phyloP scores from a whole-genome alignment of 1,140 invertebrate genomes.

The Drosophila pachea region DNA sequence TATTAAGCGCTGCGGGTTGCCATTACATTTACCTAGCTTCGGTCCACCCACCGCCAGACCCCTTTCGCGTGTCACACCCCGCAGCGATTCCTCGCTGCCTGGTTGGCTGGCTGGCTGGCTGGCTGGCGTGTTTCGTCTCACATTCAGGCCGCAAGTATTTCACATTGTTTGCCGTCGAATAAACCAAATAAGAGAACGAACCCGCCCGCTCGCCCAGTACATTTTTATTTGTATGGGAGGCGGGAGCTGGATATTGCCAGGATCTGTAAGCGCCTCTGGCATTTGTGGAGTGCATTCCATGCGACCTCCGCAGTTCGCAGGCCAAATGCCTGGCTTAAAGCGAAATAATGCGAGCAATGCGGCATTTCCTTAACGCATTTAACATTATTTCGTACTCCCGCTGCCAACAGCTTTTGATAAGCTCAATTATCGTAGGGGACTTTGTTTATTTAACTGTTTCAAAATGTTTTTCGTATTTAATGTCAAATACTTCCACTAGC shows the following conservation, averaged over 20 bases:
- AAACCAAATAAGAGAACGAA: slow-evolving; percentile 55
- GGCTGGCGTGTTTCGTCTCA: slow-evolving; percentile 44
- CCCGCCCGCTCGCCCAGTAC: slow-evolving; percentile 10
- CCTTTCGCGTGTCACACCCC: slow-evolving; percentile 12
- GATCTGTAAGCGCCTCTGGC: slow-evolving; percentile 29
- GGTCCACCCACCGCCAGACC: background rate
- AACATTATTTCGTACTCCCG: background rate
- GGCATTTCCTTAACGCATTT: background rate
- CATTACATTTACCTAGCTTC: slow-evolving; percentile 59
- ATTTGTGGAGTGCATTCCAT: slow-evolving; percentile 32
- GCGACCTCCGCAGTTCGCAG: slow-evolving; percentile 8
- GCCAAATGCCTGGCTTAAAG: slow-evolving; percentile 14
- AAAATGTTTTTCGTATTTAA: no score
- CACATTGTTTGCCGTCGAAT: slow-evolving; percentile 63
- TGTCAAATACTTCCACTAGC: background rate
- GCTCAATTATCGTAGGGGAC: no score
- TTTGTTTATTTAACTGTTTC: no score
- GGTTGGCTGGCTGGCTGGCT: slow-evolving; percentile 41
- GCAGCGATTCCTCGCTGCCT: slow-evolving; percentile 35
- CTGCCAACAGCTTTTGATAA: no score
- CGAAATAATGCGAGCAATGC: background rate
- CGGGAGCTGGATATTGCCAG: slow-evolving; percentile 19
- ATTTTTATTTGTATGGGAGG: slow-evolving; percentile 40
- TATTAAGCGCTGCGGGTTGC: slow-evolving; percentile 43
- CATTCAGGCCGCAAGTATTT: slow-evolving; percentile 60